phyloP scores from a whole-genome alignment of 2,888 invertebrate genomes.

The Punctoribates punctum region DNA sequence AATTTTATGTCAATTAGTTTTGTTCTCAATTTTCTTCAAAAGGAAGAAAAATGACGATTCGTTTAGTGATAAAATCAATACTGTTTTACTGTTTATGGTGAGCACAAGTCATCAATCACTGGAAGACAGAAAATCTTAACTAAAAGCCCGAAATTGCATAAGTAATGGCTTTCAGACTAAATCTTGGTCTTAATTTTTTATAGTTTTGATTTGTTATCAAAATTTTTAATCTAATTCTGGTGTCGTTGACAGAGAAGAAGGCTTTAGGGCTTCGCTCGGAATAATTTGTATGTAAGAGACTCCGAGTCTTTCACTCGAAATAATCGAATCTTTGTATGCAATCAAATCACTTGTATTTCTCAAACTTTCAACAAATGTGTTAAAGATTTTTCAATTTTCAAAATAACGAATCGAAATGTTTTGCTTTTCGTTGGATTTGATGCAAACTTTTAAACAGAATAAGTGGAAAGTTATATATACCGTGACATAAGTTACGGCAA shows the following conservation, averaged over 20 bases:
- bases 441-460: neutral
- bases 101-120: slow-evolving; percentile 15
- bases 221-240: neutral
- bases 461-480: slow-evolving; percentile 23
- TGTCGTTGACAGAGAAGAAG: slow-evolving; percentile 10
- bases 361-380: slow-evolving; percentile 11
- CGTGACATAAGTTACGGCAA: neutral
- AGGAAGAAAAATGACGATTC: neutral
- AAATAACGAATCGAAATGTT: neutral
- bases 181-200: neutral
- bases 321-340: slow-evolving; percentile 4
- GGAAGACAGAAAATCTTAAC: neutral
- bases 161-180: neutral
- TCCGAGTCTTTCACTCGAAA: neutral
- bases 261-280: neutral
- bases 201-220: slow-evolving; percentile 1
- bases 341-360: slow-evolving; percentile 32
- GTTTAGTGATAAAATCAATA: neutral
- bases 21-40: neutral
- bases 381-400: neutral
- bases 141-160: neutral
- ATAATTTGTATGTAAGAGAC: neutral
- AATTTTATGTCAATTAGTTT: slow-evolving; percentile 1
- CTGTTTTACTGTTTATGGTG: too few relatives aligned
- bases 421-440: neutral